Conservation (phyloP, 2,113 vertebrate genomes). For the Tetraodon nigroviridis region DNA sequence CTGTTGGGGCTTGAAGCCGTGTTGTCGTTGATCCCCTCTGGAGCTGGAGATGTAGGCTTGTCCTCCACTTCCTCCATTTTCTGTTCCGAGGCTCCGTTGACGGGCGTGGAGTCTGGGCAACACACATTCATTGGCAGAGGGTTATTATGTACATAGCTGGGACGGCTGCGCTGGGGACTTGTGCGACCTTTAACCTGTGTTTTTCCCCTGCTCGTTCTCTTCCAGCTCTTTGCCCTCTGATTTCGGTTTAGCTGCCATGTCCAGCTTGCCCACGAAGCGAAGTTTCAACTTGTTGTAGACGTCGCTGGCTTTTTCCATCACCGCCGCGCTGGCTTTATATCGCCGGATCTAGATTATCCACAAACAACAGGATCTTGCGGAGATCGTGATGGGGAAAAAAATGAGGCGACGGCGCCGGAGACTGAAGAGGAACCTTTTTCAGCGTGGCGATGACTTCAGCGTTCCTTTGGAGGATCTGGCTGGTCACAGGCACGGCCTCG, state of each 20-base stretch:
- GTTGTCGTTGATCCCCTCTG: constrained; percentile 57
- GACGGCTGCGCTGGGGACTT: neutral
- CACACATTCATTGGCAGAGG: neutral
- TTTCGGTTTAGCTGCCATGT: constrained; percentile 76
- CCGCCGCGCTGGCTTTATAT: constrained; percentile 91
- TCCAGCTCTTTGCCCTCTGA: constrained; percentile 69
- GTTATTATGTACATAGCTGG: neutral
- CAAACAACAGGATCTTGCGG: neutral
- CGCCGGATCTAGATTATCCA: constrained; percentile 82
- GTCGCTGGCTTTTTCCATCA: constrained; percentile 92
- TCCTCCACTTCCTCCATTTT: constrained; percentile 68
- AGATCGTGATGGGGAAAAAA: neutral
- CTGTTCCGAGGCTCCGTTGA: constrained; percentile 85
- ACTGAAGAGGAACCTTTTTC: constrained; percentile 80
- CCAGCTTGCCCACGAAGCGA: constrained; percentile 84
- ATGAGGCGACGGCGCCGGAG: neutral
- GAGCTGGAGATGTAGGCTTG: constrained; percentile 57
- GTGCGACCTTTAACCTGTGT: constrained; percentile 56
- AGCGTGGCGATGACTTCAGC: constrained; percentile 92
- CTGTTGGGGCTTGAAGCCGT: constrained; percentile 61
- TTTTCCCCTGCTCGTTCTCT: constrained; percentile 61
- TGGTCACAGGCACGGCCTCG: constrained; percentile 87
- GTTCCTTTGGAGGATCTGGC: constrained; percentile 95
- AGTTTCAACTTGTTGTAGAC: constrained; percentile 94
- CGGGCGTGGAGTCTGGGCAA: constrained; percentile 74